Evolutionary conservation across 1,140 invertebrate species (phyloP).

Genomic region (Hydropsyche tenuis): DNA sequence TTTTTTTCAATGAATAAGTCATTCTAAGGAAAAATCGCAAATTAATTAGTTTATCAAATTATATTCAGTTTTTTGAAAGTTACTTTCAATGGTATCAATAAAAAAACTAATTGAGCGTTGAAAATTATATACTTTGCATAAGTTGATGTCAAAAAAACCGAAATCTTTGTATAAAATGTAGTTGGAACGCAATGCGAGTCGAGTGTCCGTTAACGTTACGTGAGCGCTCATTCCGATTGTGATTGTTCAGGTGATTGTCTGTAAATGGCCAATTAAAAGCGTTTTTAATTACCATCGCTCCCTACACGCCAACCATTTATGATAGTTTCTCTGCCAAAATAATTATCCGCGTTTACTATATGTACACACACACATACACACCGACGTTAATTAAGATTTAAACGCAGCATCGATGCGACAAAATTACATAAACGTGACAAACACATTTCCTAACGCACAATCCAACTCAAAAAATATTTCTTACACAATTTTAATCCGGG

Average conservation of each 20-base stretch:
- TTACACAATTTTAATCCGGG: no score
- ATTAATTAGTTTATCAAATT: no score
- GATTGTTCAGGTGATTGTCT: conserved; percentile 46
- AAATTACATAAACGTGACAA: no score
- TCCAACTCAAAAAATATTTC: no score
- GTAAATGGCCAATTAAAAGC: conserved; percentile 47
- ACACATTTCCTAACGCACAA: no score
- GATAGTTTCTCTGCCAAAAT: conserved; percentile 23
- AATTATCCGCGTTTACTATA: neutral
- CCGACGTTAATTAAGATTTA: neutral
- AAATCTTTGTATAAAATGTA: neutral
- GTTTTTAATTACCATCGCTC: conserved; percentile 43
- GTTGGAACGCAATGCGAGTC: conserved; percentile 1
- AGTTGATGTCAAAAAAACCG: no score
- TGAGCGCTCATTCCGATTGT: conserved; percentile 39
- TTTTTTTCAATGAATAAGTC: no score
- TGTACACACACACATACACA: neutral
- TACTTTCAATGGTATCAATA: no score
- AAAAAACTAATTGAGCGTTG: no score
- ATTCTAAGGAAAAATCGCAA: no score
- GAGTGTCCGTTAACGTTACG: conserved; percentile 10
- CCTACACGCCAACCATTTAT: conserved; percentile 32
- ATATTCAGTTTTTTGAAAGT: no score
- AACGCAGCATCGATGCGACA: neutral
- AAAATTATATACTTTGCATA: no score